Conservation (phyloP, 2,113 vertebrate genomes). For the Coregonus clupeaformis region DNA sequence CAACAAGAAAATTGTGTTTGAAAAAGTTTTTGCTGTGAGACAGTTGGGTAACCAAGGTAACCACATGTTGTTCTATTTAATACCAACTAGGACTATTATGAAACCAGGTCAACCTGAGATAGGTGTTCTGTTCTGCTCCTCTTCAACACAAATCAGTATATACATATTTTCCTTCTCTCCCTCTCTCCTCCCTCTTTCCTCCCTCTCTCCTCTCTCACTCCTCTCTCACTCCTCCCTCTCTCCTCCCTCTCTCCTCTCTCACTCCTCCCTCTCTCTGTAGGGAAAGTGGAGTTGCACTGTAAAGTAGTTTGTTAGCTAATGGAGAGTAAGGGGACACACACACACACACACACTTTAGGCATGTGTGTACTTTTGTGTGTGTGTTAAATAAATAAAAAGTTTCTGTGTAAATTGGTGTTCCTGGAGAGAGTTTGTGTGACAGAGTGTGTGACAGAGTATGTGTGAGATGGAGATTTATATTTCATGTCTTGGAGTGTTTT, state of each 20-base stretch:
- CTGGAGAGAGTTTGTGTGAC: constrained; percentile 55
- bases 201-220: no score
- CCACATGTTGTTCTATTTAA: no score
- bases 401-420: constrained; percentile 64
- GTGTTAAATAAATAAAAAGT: constrained; percentile 70
- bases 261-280: constrained; percentile 28
- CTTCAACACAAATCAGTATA: no score
- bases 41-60: no score
- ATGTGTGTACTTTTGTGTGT: constrained; percentile 54
- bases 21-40: no score
- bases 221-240: no score
- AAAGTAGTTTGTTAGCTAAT: constrained; percentile 61
- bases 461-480: constrained; percentile 57
- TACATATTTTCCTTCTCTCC: constrained; percentile 12
- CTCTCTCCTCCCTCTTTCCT: no score
- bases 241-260: background rate
- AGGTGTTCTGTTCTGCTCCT: no score
- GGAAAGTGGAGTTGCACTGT: constrained; percentile 48
- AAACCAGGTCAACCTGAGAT: no score
- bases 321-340: constrained; percentile 32
- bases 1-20: no score
- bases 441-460: constrained; percentile 25
- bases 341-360: constrained; percentile 34
- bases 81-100: no score
- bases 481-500: constrained; percentile 68